Percentiles rank a stretch among this genome's conserved stretches.
phyloP scores from a whole-genome alignment of 2,888 invertebrate species.

The Dynastes maya region DNA sequence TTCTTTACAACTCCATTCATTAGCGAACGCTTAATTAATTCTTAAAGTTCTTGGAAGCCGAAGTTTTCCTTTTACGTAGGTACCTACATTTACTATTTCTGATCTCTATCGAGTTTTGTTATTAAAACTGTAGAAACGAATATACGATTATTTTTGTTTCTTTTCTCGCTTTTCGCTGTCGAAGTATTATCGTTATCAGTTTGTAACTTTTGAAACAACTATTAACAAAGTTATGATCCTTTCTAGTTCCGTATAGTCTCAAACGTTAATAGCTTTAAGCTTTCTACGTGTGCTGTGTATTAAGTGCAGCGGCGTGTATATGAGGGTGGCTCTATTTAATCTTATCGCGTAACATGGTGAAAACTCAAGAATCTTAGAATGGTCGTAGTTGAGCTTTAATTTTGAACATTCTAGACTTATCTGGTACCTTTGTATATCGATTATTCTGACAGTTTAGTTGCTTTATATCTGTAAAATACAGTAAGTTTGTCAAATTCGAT shows the following conservation, averaged over 20 bases:
- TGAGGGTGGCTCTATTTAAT: slow-evolving; percentile 34
- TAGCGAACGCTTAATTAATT: slow-evolving; percentile 39
- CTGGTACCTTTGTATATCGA: not conserved
- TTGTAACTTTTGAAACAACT: slow-evolving; percentile 49
- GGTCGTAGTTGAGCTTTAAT: slow-evolving; percentile 9
- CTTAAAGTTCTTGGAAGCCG: slow-evolving; percentile 16
- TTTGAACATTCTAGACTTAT: not conserved
- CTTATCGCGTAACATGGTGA: slow-evolving; percentile 22
- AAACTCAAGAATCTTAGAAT: slow-evolving; percentile 15
- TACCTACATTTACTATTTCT: slow-evolving; percentile 30
- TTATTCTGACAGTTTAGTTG: not conserved
- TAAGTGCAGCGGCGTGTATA: slow-evolving; percentile 8
- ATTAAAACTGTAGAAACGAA: slow-evolving; percentile 42
- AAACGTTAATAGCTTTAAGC: slow-evolving; percentile 46
- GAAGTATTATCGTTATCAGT: slow-evolving; percentile 50
- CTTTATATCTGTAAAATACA: too few relatives aligned
- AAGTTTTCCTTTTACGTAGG: slow-evolving; percentile 4
- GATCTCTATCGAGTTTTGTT: slow-evolving; percentile 37
- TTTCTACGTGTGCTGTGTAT: slow-evolving; percentile 47
- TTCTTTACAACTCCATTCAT: slow-evolving; percentile 30
- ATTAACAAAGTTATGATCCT: slow-evolving; percentile 52
- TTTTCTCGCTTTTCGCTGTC: slow-evolving; percentile 13
- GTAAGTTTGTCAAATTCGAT: too few relatives aligned
- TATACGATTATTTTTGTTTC: slow-evolving; percentile 33
- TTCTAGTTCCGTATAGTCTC: slow-evolving; percentile 39